Evolutionary conservation across 2,888 invertebrate species (phyloP), one percentile per base, ranked within the genome.

Genomic region (Teleogryllus oceanicus): DNA sequence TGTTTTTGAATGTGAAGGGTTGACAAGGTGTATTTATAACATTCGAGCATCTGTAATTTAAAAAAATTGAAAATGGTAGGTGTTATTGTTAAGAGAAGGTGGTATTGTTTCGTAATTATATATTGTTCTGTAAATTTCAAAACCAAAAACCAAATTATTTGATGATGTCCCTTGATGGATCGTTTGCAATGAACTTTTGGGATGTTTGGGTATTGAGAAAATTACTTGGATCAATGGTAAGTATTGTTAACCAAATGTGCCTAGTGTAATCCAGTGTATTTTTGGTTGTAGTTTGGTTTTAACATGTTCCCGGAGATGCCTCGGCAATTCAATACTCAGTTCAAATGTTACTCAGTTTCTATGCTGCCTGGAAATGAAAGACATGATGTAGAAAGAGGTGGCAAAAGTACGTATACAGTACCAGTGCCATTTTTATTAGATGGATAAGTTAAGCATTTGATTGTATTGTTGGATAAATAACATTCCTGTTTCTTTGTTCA

Each of bases 281-380:
- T 87, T 85, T 84, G 90, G 90, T 93, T 93, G 90, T 92, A 94
- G 91, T 96, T 96, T 87, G 92, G 94, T 75, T 95, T 96, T 88
- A 95, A 95, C 87, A 93, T 96, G 91, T 96, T 96, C 86, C 94
- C 94, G 84, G 95, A 95, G 84, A 91, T 92, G 81, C 92, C 93
- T 75, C 90, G 95, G 81, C 93, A 93, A 49, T 96, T 96, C 86
- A 94, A 92, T 85, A 92, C 92, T 84, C 93, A 94, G 76, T 98
- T 97, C 87, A 92, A 93, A 88, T 97, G 96, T 87, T 98, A 92
- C 88, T 97, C 98, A 1, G 96, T 97, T 1, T 96, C 96, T 13
- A 97, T 98, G 97, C 88, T 97, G 79, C 96, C 97, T 75, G 97
- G 96, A 78, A 96, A 95, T 86, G 97, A 97, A 85, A 90, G 97